These are phyloP conservation scores for Sericinus montela DNA, from an alignment of 2,888 invertebrate species.

Conservation along the genomic window DNA sequence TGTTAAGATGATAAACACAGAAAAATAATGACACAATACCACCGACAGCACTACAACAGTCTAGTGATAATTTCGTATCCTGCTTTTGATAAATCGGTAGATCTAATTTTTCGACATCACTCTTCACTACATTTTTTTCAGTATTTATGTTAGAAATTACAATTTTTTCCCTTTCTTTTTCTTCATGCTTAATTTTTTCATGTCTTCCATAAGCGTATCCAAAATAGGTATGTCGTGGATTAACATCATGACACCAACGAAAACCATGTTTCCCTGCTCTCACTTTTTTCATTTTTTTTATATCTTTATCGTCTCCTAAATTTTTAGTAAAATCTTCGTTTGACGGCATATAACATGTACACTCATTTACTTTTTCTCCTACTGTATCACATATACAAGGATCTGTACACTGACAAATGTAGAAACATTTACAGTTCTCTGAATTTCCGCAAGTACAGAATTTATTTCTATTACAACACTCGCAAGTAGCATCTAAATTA, in stretches of 20 bases:
- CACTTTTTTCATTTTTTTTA: conserved; percentile 46
- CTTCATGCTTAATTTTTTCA: conserved; percentile 45
- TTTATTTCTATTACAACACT: conserved; percentile 42
- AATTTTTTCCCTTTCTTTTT: conserved; percentile 40
- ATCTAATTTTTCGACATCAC: conserved; percentile 39
- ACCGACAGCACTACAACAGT: conserved; percentile 71
- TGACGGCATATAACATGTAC: conserved; percentile 35
- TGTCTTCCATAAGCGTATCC: conserved; percentile 59
- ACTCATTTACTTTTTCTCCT: conserved; percentile 32
- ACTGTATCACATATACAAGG: conserved; percentile 55
- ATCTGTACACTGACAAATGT: conserved; percentile 46
- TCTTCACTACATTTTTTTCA: conserved; percentile 22
- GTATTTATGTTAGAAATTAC: conserved; percentile 45
- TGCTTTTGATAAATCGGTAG: conserved; percentile 50
- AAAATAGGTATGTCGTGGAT: conserved; percentile 64
- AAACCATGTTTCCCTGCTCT: conserved; percentile 60
- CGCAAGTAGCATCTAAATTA: conserved; percentile 34
- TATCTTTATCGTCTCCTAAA: conserved; percentile 23
- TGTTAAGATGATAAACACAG: not conserved
- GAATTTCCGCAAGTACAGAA: conserved; percentile 53
- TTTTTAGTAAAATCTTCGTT: not conserved
- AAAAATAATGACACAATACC: conserved; percentile 35
- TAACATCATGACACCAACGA: conserved; percentile 64
- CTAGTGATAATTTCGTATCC: conserved; percentile 53
- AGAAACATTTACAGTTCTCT: conserved; percentile 53